Conservation (phyloP, 2,113 vertebrate genomes). For the Anhinga anhinga region DNA sequence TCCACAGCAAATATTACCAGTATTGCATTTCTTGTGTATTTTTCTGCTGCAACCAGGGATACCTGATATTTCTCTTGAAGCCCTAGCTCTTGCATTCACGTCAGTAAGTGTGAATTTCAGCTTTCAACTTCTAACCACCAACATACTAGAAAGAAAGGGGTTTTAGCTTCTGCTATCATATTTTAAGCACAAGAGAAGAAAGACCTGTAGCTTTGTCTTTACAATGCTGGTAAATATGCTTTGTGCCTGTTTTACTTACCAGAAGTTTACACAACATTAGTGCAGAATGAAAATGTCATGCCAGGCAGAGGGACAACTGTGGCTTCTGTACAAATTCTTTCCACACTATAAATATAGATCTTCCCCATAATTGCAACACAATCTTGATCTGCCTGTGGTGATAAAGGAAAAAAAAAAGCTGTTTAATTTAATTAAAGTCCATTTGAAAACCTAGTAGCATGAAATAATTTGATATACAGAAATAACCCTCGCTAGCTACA, state of each 20-base stretch:
- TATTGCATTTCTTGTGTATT: not conserved
- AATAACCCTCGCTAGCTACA: not conserved
- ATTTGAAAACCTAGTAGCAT: conserved; percentile 54
- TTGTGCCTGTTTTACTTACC: not conserved
- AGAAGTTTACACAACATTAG: not conserved
- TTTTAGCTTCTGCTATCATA: not conserved
- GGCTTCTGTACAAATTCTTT: conserved; percentile 13
- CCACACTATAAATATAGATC: conserved; percentile 53
- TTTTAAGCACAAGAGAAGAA: not conserved
- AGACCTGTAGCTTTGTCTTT: not conserved
- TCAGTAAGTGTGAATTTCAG: not conserved
- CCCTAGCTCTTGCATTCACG: not conserved
- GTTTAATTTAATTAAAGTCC: conserved; percentile 69
- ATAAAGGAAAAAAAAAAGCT: conserved; percentile 24
- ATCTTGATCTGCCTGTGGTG: conserved; percentile 53
- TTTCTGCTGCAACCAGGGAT: not conserved
- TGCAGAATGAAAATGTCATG: not conserved
- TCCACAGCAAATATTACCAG: not conserved
- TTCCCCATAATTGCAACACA: conserved; percentile 35
- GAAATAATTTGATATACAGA: conserved; percentile 51
- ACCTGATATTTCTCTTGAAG: not conserved
- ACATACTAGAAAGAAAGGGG: not conserved
- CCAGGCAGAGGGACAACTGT: not conserved
- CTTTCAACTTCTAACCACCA: not conserved
- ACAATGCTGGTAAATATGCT: not conserved